Conservation (phyloP, 1,140 invertebrate genomes). For the Eumeta japonica region DNA sequence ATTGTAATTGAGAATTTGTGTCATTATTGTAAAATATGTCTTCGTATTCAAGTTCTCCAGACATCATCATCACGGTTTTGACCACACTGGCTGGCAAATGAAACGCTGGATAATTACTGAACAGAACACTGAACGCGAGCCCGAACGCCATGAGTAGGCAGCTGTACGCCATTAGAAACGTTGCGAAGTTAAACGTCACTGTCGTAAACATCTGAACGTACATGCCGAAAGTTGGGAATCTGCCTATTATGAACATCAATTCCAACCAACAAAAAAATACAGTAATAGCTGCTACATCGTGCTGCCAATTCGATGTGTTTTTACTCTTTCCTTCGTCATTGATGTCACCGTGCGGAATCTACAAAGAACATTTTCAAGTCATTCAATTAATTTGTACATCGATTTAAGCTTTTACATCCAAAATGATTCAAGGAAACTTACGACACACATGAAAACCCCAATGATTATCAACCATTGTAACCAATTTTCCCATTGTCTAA, state of each 20-base stretch:
- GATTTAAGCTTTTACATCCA: neutral
- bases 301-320: constrained; percentile 65
- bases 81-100: constrained; percentile 63
- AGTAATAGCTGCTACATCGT: constrained; percentile 75
- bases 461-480: constrained; percentile 76
- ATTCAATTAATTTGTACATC: neutral
- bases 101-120: constrained; percentile 74
- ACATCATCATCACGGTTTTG: constrained; percentile 88
- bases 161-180: constrained; percentile 77
- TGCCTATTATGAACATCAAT: constrained; percentile 78
- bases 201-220: constrained; percentile 86
- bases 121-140: constrained; percentile 74
- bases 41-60: constrained; percentile 82
- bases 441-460: constrained; percentile 63
- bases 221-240: constrained; percentile 81
- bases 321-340: constrained; percentile 27
- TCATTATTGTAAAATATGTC: constrained; percentile 73
- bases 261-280: constrained; percentile 78
- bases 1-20: constrained; percentile 50
- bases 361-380: neutral
- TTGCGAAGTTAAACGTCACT: constrained; percentile 80
- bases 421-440: constrained; percentile 33
- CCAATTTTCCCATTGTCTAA: constrained; percentile 81
- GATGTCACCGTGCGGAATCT: constrained; percentile 42
- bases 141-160: constrained; percentile 78